phyloP scores from a whole-genome alignment of 1,140 invertebrate species.

The Teleogryllus occipitalis region DNA sequence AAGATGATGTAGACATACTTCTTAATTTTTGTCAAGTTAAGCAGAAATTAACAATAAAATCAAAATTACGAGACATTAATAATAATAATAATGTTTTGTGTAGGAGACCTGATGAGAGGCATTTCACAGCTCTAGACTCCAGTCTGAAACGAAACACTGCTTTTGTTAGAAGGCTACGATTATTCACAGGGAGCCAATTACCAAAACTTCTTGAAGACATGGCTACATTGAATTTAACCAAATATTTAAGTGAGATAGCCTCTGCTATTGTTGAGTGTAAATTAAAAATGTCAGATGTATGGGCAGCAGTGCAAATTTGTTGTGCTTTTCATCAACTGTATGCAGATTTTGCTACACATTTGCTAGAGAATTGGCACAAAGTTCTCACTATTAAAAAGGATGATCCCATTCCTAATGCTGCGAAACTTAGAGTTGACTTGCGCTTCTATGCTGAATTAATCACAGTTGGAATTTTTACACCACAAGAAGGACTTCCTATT shows the following conservation, averaged over 20 bases:
- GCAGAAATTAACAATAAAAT: background rate
- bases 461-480: conserved; percentile 76
- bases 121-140: conserved; percentile 70
- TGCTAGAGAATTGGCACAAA: conserved; percentile 90
- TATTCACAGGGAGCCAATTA: conserved; percentile 77
- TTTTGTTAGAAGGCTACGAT: conserved; percentile 92
- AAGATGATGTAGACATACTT: background rate
- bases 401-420: conserved; percentile 75
- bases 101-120: conserved; percentile 1
- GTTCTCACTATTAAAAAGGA: conserved; percentile 69
- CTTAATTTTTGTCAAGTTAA: background rate
- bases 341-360: conserved; percentile 72
- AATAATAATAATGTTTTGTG: background rate
- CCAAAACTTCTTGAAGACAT: conserved; percentile 82
- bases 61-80: background rate
- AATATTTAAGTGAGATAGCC: conserved; percentile 91
- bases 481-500: conserved; percentile 79
- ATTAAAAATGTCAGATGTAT: conserved; percentile 87
- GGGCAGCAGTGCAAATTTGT: conserved; percentile 73
- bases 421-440: conserved; percentile 85
- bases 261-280: conserved; percentile 85
- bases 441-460: conserved; percentile 91
- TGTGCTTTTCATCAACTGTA: conserved; percentile 84
- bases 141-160: conserved; percentile 94
- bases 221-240: conserved; percentile 80